Base-by-base conservation (phyloP, 2,888 invertebrate species). In the Dendrolimus pini region DNA sequence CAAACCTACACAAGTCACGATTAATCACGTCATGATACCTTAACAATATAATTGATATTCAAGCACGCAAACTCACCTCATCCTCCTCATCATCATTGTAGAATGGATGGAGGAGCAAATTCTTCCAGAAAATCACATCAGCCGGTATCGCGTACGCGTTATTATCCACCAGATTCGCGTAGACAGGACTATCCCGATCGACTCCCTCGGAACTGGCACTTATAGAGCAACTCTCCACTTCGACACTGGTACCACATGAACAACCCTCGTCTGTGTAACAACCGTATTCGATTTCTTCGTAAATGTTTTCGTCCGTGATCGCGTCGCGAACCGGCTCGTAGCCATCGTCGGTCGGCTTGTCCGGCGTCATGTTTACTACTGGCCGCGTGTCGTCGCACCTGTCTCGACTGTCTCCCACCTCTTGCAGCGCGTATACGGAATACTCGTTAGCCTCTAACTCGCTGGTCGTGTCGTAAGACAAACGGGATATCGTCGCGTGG, bases 11-110 rank as follows among this genome's bases (percentile, higher is more conserved):
- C 47, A 47, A 47, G 47, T 47, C 47, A 47, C 47, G 47, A 12
- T 47, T 12, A 3, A 9, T 47, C 47, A 47, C 47, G 47, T 47
- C 47, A 47, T 47, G 47, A 8, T 47, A 47, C 47, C 47, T 47
- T 47, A 47, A 30, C 3, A 3, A 47, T 47, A 9, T 47, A 12
- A 47, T 10, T 47, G 47, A 47, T 9, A 47, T 47, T 62, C 56
- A 30, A 58, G 58, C 71, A 53, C 59, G 58, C 58, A 59, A 57
- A 64, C 91, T 82, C 63, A 91, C 91, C 83, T 90, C 91, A 63
- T 92, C 92, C 61, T 92, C 91, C 62, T 92, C 91, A 57, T 92
- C 92, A 57, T 92, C 92, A 58, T 90, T 91, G 68, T 87, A 90
- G 66, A 77, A 91, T 2, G 90, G 89, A 63, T 91, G 86, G 65